A percentile compares a stretch with the other conserved stretches of the same genome.
phyloP scores from a whole-genome alignment of 2,888 invertebrate genomes.

The Phoenoteleia sp. region DNA sequence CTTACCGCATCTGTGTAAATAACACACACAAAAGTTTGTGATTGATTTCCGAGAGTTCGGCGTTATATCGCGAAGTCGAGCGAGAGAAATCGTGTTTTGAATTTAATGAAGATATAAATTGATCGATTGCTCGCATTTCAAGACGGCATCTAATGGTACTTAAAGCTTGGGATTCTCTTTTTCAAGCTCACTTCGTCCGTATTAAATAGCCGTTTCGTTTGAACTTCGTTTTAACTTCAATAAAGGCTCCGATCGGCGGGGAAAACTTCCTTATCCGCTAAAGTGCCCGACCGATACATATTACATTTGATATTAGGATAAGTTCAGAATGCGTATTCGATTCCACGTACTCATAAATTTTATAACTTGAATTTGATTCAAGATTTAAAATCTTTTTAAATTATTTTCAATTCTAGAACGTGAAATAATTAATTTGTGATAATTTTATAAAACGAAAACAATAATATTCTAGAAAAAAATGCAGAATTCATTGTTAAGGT shows the following conservation, averaged over 20 bases:
- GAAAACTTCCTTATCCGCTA: slow-evolving; percentile 31
- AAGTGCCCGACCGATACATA: slow-evolving; percentile 22
- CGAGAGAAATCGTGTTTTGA: slow-evolving; percentile 62
- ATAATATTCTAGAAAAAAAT: too few relatives aligned
- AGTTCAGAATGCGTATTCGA: slow-evolving; percentile 11
- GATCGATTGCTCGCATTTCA: slow-evolving; percentile 58
- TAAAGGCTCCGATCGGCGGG: slow-evolving; percentile 27
- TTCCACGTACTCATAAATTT: not conserved
- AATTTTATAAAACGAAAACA: too few relatives aligned
- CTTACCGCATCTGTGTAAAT: slow-evolving; percentile 45
- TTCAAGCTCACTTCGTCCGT: not conserved
- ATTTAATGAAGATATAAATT: slow-evolving; percentile 69
- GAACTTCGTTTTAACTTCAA: slow-evolving; percentile 49
- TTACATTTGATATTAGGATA: slow-evolving; percentile 25
- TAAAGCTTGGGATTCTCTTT: slow-evolving; percentile 50
- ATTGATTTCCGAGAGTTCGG: slow-evolving; percentile 50
- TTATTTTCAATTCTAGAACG: too few relatives aligned
- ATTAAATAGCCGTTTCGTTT: slow-evolving; percentile 51
- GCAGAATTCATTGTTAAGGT: too few relatives aligned
- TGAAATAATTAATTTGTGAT: too few relatives aligned
- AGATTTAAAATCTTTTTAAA: too few relatives aligned
- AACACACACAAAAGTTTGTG: slow-evolving; percentile 34
- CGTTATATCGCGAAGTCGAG: slow-evolving; percentile 24
- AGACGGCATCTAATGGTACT: slow-evolving; percentile 56
- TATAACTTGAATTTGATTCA: too few relatives aligned